A percentile compares a stretch with the other conserved stretches of the same genome.
Conservation (phyloP, 2,888 invertebrate genomes). For the Caradrina kadenii region DNA sequence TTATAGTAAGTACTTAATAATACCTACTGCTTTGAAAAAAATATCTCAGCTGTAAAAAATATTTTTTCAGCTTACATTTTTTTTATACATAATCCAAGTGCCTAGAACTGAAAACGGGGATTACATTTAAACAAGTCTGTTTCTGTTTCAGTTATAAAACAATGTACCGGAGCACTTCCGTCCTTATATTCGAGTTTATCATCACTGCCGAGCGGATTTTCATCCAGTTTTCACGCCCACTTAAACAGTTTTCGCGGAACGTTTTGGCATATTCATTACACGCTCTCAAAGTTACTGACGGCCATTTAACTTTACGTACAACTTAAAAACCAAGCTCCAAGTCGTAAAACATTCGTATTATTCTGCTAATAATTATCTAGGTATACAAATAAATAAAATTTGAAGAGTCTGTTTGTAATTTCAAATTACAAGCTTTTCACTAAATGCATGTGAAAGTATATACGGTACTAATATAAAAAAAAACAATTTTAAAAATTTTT, state of each 20-base stretch:
- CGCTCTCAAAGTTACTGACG: conserved; percentile 36
- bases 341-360: background rate
- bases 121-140: background rate
- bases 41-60: too few relatives aligned
- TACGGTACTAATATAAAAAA: too few relatives aligned
- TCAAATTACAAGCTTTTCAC: too few relatives aligned
- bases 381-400: too few relatives aligned
- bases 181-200: conserved; percentile 34
- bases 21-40: background rate
- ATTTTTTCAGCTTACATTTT: background rate
- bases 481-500: too few relatives aligned
- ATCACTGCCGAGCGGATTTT: conserved; percentile 37
- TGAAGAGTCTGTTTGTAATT: too few relatives aligned
- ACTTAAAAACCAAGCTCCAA: conserved; percentile 11
- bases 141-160: conserved; percentile 27
- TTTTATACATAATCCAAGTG: background rate
- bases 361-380: too few relatives aligned
- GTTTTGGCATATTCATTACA: conserved; percentile 54
- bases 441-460: too few relatives aligned
- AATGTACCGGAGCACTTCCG: conserved; percentile 23
- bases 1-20: too few relatives aligned
- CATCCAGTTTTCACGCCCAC: conserved; percentile 46
- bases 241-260: conserved; percentile 49
- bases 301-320: conserved; percentile 24
- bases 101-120: background rate